These are phyloP conservation scores for Neogale vison DNA, from an alignment of 2,113 vertebrate genomes.

Conservation along the genomic window DNA sequence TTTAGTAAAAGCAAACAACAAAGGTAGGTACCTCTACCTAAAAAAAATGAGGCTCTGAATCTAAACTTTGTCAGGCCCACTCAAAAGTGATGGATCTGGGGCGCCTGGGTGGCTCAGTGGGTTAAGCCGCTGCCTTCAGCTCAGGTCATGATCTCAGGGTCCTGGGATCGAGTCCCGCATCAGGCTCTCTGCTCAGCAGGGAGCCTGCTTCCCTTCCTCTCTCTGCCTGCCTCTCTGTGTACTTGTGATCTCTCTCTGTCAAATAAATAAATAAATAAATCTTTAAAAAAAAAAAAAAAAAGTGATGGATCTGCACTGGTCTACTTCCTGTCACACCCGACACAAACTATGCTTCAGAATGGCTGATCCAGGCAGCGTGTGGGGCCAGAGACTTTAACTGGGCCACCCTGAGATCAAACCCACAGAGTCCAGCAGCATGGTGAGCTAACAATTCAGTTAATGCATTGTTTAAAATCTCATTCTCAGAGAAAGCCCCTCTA, in stretches of 20 bases:
- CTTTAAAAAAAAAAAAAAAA: too few relatives aligned
- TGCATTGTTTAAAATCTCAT: not conserved
- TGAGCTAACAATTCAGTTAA: not conserved
- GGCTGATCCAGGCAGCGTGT: not conserved
- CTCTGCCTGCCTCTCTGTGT: too few relatives aligned
- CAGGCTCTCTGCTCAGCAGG: too few relatives aligned
- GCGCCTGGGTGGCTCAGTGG: too few relatives aligned
- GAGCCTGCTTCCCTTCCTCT: too few relatives aligned
- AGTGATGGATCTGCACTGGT: not conserved
- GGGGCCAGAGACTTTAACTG: not conserved
- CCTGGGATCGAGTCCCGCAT: too few relatives aligned
- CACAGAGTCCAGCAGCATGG: not conserved
- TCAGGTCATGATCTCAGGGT: too few relatives aligned
- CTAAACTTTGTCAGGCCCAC: not conserved
- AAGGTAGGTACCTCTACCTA: not conserved
- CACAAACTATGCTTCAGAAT: not conserved
- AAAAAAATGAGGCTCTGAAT: not conserved
- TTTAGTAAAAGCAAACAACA: conserved; percentile 4
- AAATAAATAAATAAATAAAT: too few relatives aligned
- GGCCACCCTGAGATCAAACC: not conserved
- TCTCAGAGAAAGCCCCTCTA: not conserved
- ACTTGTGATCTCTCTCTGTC: too few relatives aligned
- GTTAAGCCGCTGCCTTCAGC: too few relatives aligned
- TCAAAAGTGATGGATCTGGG: not conserved
- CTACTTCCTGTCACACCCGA: not conserved